A percentile compares a stretch with the other conserved stretches of the same genome.
phyloP scores from a whole-genome alignment of 2,888 invertebrate genomes.

The Caenorhabditis wallacei region DNA sequence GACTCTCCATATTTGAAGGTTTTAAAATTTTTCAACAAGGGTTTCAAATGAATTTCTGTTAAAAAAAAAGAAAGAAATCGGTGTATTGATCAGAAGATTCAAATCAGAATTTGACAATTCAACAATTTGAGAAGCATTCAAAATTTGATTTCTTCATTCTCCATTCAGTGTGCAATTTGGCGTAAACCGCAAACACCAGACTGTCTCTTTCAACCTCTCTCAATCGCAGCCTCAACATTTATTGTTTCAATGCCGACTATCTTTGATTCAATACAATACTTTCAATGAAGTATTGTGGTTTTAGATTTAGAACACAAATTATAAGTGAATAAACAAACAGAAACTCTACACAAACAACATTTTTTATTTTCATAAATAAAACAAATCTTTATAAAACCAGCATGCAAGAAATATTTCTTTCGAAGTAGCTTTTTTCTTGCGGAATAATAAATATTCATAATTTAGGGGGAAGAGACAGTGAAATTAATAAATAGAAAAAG shows the following conservation, averaged over 20 bases:
- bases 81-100: too few relatives aligned
- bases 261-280: too few relatives aligned
- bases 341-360: not conserved
- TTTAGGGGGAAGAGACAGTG: not conserved
- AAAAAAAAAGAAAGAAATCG: too few relatives aligned
- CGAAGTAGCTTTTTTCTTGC: not conserved
- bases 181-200: not conserved
- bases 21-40: not conserved
- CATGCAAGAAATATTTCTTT: conserved; percentile 21
- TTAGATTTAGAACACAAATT: not conserved
- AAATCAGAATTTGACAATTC: too few relatives aligned
- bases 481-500: conserved; percentile 14
- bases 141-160: not conserved
- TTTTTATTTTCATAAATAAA: conserved; percentile 22
- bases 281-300: not conserved
- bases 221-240: too few relatives aligned
- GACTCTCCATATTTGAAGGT: too few relatives aligned
- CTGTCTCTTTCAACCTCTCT: not conserved
- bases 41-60: too few relatives aligned
- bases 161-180: not conserved
- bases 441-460: conserved; percentile 7
- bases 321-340: not conserved
- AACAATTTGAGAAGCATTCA: too few relatives aligned
- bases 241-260: too few relatives aligned
- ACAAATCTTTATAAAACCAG: conserved; percentile 41